Base-by-base conservation (phyloP, 2,113 vertebrate species). In the Cettia cetti region DNA sequence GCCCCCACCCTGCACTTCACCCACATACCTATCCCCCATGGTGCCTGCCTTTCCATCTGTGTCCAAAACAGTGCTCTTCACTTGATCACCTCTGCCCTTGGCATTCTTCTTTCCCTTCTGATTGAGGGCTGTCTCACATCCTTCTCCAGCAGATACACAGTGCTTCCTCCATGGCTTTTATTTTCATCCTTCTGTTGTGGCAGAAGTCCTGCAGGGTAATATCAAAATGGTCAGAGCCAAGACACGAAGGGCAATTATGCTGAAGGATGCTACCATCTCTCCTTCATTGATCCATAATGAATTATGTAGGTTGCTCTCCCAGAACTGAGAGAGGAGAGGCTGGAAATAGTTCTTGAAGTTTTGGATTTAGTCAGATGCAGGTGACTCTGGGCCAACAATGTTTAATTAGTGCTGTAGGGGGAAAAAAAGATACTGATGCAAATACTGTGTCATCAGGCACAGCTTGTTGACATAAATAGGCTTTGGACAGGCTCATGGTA, bases 401-500 rank as follows among this genome's bases (percentile, higher is more conserved):
- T 83, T 92, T 82, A 61, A 47, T 84, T 69, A 63, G 69, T 86
- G 33, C 24, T 47, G 27, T 4, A 27, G 45, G 15, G 1, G 7
- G 7, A 8, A 40, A 40, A 59, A 75, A 53, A 28, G 11, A 72
- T 68, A 64, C 39, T 28, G 26, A 74, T 86, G 56, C 54, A 90
- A 86, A 72, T 8, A 74, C 60, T 59, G 56, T 89, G 66, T 80
- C 65, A 44, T 64, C 57, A 65, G 49, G 40, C 13, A 0, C 77
- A 84, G 78, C 13, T 35, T 91, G 77, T 91, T 95, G 78, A 79
- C 89, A 89, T 80, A 54, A 82, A 69, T 21, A 82, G 82, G 42
- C 78, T 92, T 93, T 90, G 91, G 71, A 80, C 64, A 66, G 75
- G 75, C 82, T 89, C 70, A 80, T 27, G 45, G 75, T 77, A 87